These are phyloP conservation scores for Ephydatia muelleri DNA, from an alignment of 37 sponge, comb jelly and placozoan species.

Conservation along the genomic window DNA sequence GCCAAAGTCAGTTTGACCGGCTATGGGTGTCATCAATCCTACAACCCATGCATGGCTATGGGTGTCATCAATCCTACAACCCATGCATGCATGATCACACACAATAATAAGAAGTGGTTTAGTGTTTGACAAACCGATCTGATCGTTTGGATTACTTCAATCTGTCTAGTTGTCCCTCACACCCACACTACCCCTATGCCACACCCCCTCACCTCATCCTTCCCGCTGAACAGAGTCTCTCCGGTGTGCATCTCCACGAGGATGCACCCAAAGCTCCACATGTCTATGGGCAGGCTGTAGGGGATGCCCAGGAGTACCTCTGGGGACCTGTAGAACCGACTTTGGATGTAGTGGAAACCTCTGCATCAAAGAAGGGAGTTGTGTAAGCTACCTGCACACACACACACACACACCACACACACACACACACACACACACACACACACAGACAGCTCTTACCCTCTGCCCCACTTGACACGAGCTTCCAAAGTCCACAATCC, in stretches of 20 bases:
- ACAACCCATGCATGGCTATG: too few relatives aligned
- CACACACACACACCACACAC: too few relatives aligned
- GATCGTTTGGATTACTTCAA: too few relatives aligned
- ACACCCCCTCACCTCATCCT: conserved; percentile 79
- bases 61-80: too few relatives aligned
- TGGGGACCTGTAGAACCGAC: conserved; percentile 96
- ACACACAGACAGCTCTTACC: conserved; percentile 29
- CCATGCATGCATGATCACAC: too few relatives aligned
- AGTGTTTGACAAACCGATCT: too few relatives aligned
- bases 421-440: too few relatives aligned
- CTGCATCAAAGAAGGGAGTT: conserved; percentile 34
- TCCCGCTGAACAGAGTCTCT: conserved; percentile 95
- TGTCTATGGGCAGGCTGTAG: conserved; percentile 94
- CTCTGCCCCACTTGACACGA: conserved; percentile 95
- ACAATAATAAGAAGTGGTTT: too few relatives aligned
- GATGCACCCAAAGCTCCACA: conserved; percentile 99
- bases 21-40: too few relatives aligned
- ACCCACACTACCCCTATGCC: background rate
- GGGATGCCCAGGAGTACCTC: conserved; percentile 95
- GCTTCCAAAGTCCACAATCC: conserved; percentile 99
- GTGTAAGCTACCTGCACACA: too few relatives aligned
- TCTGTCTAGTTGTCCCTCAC: background rate
- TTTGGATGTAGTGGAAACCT: conserved; percentile 99
- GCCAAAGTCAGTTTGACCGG: too few relatives aligned
- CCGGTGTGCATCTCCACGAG: conserved; percentile 99